Evolutionary conservation across 2,888 invertebrate genomes (phyloP).

Genomic region (Calameuta idolon): DNA sequence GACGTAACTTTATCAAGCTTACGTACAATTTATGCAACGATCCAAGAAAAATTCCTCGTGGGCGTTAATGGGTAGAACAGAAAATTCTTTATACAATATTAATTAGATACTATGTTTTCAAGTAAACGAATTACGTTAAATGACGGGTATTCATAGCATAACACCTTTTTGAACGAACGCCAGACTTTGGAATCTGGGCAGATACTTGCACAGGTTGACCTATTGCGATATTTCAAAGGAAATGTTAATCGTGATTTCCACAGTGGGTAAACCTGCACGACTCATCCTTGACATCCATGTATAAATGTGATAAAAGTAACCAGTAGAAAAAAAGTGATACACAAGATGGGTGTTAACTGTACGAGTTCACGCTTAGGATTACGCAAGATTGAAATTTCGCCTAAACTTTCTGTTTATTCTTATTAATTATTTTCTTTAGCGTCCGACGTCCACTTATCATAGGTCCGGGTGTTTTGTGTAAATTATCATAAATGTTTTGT

Average conservation of each 20-base stretch:
- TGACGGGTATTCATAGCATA: background rate
- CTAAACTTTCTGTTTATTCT: background rate
- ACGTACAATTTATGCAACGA: too few relatives aligned
- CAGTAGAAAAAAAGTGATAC: background rate
- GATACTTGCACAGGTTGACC: background rate
- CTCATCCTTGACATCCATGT: constrained; percentile 59
- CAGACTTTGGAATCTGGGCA: background rate
- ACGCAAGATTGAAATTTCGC: background rate
- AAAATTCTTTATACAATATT: too few relatives aligned
- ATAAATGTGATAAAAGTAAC: constrained; percentile 47
- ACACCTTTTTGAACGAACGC: too few relatives aligned
- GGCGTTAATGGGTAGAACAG: too few relatives aligned
- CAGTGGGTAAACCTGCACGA: background rate
- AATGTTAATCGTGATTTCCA: background rate
- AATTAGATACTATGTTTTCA: background rate
- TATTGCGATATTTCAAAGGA: background rate
- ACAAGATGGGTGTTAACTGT: background rate
- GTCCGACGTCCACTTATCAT: background rate
- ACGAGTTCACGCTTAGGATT: background rate
- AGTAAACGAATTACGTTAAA: background rate
- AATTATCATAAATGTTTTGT: background rate
- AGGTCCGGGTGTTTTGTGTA: background rate
- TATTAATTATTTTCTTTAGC: background rate
- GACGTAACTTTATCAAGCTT: too few relatives aligned
- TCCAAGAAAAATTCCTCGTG: too few relatives aligned